Base-by-base conservation (phyloP, 2,888 invertebrate species). In the Philopedon plagiatum region DNA sequence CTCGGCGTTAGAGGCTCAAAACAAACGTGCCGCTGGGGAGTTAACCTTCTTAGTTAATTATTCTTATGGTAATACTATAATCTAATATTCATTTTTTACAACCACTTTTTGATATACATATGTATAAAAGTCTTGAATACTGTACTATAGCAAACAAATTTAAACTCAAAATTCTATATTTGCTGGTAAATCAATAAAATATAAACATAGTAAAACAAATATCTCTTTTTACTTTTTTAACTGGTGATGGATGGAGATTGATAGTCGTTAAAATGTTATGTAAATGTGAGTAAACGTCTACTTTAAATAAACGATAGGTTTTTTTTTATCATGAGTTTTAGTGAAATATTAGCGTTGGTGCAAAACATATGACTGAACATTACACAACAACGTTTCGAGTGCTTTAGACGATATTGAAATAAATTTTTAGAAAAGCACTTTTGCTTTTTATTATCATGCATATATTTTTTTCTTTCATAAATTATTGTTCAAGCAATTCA, bases 241-340 rank as follows among this genome's bases (percentile, higher is more conserved):
- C n/a, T 23, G 5, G 11, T 46, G 46, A 46, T 21, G 23, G 46
- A 46, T 46, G 23, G 5, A 46, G 46, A 46, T 46, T 46, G 21
- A 46, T 46, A 5, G n/a, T 46, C 21, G 5, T 23, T 46, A 23
- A 46, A 21, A 23, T 46, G 23, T 21, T 46, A 46, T 23, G 46
- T 46, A 23, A 46, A 46, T 46, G 46, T 21, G 21, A 21, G 23
- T 23, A 46, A 46, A 46, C 46, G 46, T 46, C 46, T 46, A 46
- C 46, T 23, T 46, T 46, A 46, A 46, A 46, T 46, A 46, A 46
- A 46, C 46, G 46, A 46, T 46, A 46, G 23, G 46, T 46, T 21
- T 46, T 44, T n/a, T n/a, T 44, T 46, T 46, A 46, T 46, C 11
- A 21, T 21, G 8, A 21, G 21, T 46, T 46, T 46, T 46, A 1